Base-by-base conservation (phyloP, 1,140 invertebrate species). In the Drosophila albomicans region DNA sequence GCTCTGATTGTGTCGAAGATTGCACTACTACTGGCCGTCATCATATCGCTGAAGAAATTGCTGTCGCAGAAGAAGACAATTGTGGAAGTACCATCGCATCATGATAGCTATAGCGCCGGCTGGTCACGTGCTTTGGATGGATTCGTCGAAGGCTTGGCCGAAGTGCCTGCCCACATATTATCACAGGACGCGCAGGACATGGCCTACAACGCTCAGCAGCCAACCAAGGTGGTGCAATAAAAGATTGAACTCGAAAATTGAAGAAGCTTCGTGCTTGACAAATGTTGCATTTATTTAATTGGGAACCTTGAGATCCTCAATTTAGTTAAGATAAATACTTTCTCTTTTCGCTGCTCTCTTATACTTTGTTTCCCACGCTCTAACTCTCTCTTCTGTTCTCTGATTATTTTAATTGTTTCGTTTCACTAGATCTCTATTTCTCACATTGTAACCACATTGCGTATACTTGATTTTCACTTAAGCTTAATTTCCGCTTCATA, bases 1-100 rank as follows among this genome's bases (percentile, higher is more conserved):
- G 96, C 96, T 28, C 93, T 97, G 0, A 94, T 97, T 1, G 95
- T 97, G 5, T 96, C 96, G 56, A 97, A 97, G 94, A 95, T 97
- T 45, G 96, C 96, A 1, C 94, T 97, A 3, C 93, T 97, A 0
- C 88, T 97, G 8, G 96, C 96, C 1, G 95, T 95, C 28, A 95
- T 97, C 63, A 96, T 97, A 63, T 96, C 96, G 15, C 90, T 97
- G 78, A 97, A 97, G 93, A 97, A 97, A 77, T 93, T 97, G 5
- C 95, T 97, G 91, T 95, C 95, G 38, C 90, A 93, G 76, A 96
- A 96, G 82, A 95, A 96, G 93, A 95, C 96, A 13, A 96, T 95
- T 0, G 96, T 96, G 82, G 96, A 96, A 78, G 95, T 96, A 1
- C 95, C 96, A 1, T 94, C 95, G 0, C 92, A 93, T 30, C 93